phyloP scores from a whole-genome alignment of 2,888 invertebrate genomes.

The Azorinus chamasolen region DNA sequence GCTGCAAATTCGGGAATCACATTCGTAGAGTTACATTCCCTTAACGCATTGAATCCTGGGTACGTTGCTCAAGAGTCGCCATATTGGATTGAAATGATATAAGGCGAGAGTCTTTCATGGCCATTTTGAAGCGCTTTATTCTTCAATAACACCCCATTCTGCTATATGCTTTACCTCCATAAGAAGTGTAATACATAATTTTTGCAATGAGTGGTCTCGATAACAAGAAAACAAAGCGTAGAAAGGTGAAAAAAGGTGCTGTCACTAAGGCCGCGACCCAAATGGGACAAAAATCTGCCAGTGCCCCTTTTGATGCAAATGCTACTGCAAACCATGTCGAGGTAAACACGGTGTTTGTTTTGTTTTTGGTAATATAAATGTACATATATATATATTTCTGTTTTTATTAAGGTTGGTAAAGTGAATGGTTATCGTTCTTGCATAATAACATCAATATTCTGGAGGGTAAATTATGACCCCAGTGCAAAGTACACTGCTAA shows the following conservation, averaged over 20 bases:
- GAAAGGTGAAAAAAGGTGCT: slow-evolving; percentile 74
- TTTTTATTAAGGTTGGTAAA: too few species aligned
- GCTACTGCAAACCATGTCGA: slow-evolving; percentile 52
- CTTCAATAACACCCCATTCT: slow-evolving; percentile 32
- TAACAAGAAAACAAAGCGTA: slow-evolving; percentile 78
- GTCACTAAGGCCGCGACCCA: slow-evolving; percentile 75
- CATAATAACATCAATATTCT: too few species aligned
- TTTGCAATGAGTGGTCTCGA: slow-evolving; percentile 77
- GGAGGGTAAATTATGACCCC: too few species aligned
- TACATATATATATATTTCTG: too few species aligned
- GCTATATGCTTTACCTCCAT: slow-evolving; percentile 11
- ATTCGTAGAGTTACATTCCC: slow-evolving; percentile 8
- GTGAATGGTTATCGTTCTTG: not conserved
- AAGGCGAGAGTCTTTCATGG: slow-evolving; percentile 4
- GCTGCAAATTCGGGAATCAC: too few species aligned
- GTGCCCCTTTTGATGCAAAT: slow-evolving; percentile 23
- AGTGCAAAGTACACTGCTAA: too few species aligned
- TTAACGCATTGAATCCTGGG: not conserved
- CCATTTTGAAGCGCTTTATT: slow-evolving; percentile 13
- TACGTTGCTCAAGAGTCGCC: slow-evolving; percentile 45
- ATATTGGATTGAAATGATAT: slow-evolving; percentile 71
- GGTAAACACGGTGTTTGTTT: slow-evolving; percentile 44
- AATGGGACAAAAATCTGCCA: slow-evolving; percentile 27
- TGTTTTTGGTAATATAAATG: too few species aligned
- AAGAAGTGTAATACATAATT: not conserved